Percentiles rank a stretch among this genome's conserved stretches.
phyloP scores from a whole-genome alignment of 1,140 invertebrate genomes.

The Cydia amplana region DNA sequence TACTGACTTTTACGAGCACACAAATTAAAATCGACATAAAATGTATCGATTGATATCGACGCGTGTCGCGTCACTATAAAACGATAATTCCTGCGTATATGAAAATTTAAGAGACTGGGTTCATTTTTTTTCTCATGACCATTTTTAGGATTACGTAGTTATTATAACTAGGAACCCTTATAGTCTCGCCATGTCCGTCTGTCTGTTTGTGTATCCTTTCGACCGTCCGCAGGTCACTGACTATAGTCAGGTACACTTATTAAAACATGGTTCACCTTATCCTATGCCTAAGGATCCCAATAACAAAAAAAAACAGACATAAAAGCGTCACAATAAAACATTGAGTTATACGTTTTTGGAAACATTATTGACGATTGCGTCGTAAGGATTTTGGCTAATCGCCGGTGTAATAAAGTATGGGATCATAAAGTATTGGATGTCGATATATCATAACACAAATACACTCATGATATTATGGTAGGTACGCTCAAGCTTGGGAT shows the following conservation, averaged over 20 bases:
- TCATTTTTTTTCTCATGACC: neutral
- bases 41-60: slow-evolving; percentile 30
- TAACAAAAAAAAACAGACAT: slow-evolving; percentile 2
- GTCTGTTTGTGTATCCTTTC: too few relatives aligned
- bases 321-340: slow-evolving; percentile 31
- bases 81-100: neutral
- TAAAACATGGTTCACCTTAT: too few relatives aligned
- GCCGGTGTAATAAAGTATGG: slow-evolving; percentile 19
- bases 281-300: slow-evolving; percentile 3
- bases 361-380: slow-evolving; percentile 20
- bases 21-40: slow-evolving; percentile 31
- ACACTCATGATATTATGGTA: neutral
- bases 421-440: neutral
- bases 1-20: slow-evolving; percentile 30
- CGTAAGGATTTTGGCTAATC: slow-evolving; percentile 29
- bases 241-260: too few relatives aligned
- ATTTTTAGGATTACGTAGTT: too few relatives aligned
- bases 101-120: neutral
- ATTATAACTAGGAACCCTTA: too few relatives aligned
- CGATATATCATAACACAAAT: neutral
- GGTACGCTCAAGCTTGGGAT: neutral
- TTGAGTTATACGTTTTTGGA: slow-evolving; percentile 28
- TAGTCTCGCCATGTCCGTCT: too few relatives aligned
- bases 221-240: too few relatives aligned
- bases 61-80: slow-evolving; percentile 27